Evolutionary conservation across 2,888 invertebrate species (phyloP).

Genomic region (Orthosia cruda): DNA sequence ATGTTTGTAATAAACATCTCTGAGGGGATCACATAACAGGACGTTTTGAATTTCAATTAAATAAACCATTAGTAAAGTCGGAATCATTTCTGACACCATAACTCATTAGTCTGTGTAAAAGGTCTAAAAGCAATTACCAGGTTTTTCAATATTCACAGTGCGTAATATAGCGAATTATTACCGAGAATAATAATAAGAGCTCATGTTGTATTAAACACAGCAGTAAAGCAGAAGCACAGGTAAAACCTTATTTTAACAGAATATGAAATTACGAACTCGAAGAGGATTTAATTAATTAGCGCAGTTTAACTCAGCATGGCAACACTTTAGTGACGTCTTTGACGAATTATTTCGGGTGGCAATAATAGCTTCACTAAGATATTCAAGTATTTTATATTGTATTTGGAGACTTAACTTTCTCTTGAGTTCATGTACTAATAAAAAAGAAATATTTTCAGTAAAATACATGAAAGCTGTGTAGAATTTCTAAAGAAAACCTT

Average conservation of each 20-base stretch:
- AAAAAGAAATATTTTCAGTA: neutral
- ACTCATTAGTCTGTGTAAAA: constrained; percentile 18
- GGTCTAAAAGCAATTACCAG: constrained; percentile 27
- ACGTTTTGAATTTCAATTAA: constrained; percentile 17
- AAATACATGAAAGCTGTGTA: neutral
- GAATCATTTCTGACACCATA: constrained; percentile 7
- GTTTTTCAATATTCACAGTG: constrained; percentile 24
- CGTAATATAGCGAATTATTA: constrained; percentile 24
- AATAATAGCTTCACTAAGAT: neutral
- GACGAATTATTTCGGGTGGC: no score
- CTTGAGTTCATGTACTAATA: neutral
- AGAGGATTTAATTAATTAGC: constrained; percentile 49
- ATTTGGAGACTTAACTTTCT: neutral
- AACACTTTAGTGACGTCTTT: constrained; percentile 18
- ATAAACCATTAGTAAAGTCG: constrained; percentile 19
- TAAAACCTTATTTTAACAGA: constrained; percentile 40
- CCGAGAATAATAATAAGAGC: constrained; percentile 20
- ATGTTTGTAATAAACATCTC: constrained; percentile 10
- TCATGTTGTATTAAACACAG: constrained; percentile 15
- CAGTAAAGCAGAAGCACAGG: neutral
- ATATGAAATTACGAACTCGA: constrained; percentile 43
- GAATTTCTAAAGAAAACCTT: constrained; percentile 20
- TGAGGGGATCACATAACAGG: neutral
- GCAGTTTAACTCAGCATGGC: constrained; percentile 12
- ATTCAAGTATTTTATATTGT: neutral